Conservation (phyloP, 2,888 invertebrate genomes). For the Macrosiphum euphorbiae region DNA sequence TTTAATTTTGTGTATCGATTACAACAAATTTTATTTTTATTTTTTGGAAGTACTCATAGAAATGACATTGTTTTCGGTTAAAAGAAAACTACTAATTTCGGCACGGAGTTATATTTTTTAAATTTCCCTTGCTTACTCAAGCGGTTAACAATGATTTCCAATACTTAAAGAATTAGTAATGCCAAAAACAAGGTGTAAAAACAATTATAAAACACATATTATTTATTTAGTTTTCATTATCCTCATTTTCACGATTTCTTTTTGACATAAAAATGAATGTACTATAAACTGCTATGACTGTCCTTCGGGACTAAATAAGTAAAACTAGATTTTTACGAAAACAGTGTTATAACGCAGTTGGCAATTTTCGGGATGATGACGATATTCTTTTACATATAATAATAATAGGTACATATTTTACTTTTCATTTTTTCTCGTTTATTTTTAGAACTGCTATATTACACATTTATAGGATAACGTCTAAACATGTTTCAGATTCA, state of each 20-base stretch:
- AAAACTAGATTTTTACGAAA: background rate
- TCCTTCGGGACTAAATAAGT: background rate
- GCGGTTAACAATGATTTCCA: conserved; percentile 26
- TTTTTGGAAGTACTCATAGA: background rate
- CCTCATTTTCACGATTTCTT: conserved; percentile 9
- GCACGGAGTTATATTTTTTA: background rate
- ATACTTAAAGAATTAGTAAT: conserved; percentile 23
- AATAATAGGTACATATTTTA: conserved; percentile 4
- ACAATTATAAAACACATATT: background rate
- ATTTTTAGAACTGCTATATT: conserved; percentile 34
- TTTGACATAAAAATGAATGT: background rate
- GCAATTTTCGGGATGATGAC: conserved; percentile 1
- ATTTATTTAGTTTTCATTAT: conserved; percentile 2
- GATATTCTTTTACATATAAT: background rate
- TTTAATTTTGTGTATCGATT: background rate
- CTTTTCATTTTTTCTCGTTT: background rate
- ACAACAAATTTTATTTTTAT: background rate
- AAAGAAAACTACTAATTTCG: background rate
- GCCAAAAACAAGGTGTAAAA: background rate
- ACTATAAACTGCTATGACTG: background rate
- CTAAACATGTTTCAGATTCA: conserved; percentile 25
- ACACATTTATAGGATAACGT: conserved; percentile 9
- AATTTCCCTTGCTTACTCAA: conserved; percentile 24
- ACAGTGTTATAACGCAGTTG: conserved; percentile 21
- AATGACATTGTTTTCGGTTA: background rate